phyloP scores from a whole-genome alignment of 2,113 vertebrate species.

The Gallinago jamesoni region DNA sequence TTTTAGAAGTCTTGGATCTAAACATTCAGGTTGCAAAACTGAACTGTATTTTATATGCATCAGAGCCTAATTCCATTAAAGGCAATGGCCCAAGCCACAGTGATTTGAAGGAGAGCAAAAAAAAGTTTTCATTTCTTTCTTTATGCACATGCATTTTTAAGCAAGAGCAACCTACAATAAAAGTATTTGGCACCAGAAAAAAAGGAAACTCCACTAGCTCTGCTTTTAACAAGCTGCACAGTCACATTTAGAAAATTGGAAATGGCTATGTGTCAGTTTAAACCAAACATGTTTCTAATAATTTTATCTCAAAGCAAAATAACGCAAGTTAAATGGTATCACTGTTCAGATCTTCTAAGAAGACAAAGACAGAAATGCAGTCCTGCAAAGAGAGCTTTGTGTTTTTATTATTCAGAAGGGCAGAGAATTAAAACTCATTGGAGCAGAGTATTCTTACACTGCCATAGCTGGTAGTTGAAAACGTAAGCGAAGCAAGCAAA shows the following conservation, averaged over 20 bases:
- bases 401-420: background rate
- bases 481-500: background rate
- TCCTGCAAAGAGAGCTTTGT: background rate
- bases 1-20: background rate
- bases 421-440: background rate
- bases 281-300: background rate
- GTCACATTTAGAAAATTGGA: background rate
- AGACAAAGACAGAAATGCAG: background rate
- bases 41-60: conserved; percentile 29
- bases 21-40: background rate
- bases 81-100: background rate
- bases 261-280: background rate
- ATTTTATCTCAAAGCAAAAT: background rate
- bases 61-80: conserved; percentile 50
- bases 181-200: conserved; percentile 2
- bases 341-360: background rate
- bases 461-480: background rate
- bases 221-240: background rate
- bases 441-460: background rate
- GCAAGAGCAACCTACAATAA: background rate
- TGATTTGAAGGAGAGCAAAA: background rate
- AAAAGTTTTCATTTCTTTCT: background rate
- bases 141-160: conserved; percentile 8
- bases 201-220: background rate
- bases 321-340: background rate